These are phyloP conservation scores for Scartelaos histophorus DNA, from an alignment of 2,113 vertebrate species.

Conservation along the genomic window DNA sequence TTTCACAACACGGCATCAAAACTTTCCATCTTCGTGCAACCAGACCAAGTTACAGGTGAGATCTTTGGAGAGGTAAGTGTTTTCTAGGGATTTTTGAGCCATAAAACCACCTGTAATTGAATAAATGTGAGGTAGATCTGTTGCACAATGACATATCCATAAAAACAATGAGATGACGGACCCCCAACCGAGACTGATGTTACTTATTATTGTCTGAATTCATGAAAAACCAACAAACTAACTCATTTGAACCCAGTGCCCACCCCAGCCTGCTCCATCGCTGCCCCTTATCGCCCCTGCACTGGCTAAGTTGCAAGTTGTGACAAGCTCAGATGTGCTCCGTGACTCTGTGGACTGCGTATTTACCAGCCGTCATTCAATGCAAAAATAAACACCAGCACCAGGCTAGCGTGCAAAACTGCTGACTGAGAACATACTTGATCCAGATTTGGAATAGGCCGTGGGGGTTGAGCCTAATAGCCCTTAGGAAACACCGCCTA, in stretches of 20 bases:
- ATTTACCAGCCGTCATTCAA: slow-evolving; percentile 80
- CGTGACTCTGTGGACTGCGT: slow-evolving; percentile 68
- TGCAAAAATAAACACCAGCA: slow-evolving; percentile 79
- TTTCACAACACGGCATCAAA: too few relatives aligned
- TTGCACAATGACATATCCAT: too few relatives aligned
- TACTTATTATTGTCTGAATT: neutral
- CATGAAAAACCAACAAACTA: neutral
- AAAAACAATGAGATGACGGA: too few relatives aligned
- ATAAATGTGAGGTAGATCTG: too few relatives aligned
- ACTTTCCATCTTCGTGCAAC: too few relatives aligned
- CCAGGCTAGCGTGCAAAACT: slow-evolving; percentile 70
- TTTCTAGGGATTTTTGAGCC: too few relatives aligned
- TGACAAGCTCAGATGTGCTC: slow-evolving; percentile 78
- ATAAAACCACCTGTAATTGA: too few relatives aligned
- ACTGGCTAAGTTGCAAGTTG: slow-evolving; percentile 75
- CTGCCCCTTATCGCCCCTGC: slow-evolving; percentile 46
- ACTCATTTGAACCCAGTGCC: slow-evolving; percentile 14
- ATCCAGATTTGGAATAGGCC: slow-evolving; percentile 69
- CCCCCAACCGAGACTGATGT: neutral
- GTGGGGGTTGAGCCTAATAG: slow-evolving; percentile 42
- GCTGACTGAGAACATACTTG: slow-evolving; percentile 78
- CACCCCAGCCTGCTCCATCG: slow-evolving; percentile 48
- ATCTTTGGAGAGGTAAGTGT: too few relatives aligned
- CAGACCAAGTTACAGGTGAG: too few relatives aligned
- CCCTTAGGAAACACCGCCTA: slow-evolving; percentile 41